A percentile compares a stretch with the other conserved stretches of the same genome.
phyloP scores from a whole-genome alignment of 2,797 vertebrate genomes.

The Poeciliopsis infans region DNA sequence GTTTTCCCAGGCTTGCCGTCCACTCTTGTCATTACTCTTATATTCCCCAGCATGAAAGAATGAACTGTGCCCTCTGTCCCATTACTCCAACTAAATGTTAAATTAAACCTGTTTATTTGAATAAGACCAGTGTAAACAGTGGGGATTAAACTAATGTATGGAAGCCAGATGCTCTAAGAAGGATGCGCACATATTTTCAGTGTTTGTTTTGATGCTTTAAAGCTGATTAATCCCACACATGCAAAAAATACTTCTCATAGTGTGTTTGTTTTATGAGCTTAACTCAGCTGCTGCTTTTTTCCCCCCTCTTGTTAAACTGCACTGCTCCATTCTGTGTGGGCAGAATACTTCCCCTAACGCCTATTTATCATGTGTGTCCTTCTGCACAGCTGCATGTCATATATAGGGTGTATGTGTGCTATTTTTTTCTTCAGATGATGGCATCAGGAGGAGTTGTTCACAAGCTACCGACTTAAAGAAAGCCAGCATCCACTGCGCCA shows the following conservation, averaged over 20 bases:
- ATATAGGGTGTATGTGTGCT: background rate
- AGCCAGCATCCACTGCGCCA: background rate
- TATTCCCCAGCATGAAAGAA: conserved; percentile 26
- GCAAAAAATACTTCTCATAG: background rate
- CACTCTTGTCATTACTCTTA: conserved; percentile 11
- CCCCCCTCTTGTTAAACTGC: background rate
- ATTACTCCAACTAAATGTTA: conserved; percentile 25
- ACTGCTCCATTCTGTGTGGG: background rate
- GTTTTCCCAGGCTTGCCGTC: conserved; percentile 27
- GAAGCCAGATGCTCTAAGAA: conserved; percentile 23
- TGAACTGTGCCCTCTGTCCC: conserved; percentile 36
- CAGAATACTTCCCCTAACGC: background rate
- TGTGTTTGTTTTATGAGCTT: background rate
- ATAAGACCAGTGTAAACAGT: conserved; percentile 39
- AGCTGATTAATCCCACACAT: background rate
- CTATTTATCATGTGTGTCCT: background rate
- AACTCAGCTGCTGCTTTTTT: background rate
- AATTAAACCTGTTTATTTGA: conserved; percentile 31
- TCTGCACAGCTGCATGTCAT: background rate
- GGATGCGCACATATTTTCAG: background rate
- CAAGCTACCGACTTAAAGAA: background rate
- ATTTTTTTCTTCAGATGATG: background rate
- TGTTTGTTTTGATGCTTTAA: background rate
- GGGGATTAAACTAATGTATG: conserved; percentile 12
- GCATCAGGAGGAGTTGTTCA: background rate